Conservation (phyloP, 2,888 invertebrate species). For the Pasiphila rectangulata region DNA sequence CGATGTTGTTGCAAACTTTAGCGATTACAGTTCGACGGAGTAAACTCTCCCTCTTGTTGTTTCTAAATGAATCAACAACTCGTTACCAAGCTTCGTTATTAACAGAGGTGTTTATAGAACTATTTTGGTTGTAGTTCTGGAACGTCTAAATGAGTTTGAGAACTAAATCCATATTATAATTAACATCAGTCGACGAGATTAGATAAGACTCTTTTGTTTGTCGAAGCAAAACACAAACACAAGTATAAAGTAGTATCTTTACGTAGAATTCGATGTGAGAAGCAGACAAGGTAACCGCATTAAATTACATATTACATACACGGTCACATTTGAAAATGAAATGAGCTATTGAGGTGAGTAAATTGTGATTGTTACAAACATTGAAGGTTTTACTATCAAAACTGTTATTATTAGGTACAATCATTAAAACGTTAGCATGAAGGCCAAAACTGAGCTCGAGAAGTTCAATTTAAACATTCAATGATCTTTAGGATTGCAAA, state of each 20-base stretch:
- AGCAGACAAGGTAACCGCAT: conserved; percentile 13
- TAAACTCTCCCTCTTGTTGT: conserved; percentile 56
- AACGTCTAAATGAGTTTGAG: conserved; percentile 8
- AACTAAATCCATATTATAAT: conserved; percentile 1
- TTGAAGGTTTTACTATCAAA: not conserved
- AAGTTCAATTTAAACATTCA: conserved; percentile 26
- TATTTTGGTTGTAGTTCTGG: conserved; percentile 16
- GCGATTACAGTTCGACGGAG: conserved; percentile 65
- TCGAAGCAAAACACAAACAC: conserved; percentile 6
- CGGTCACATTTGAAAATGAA: conserved; percentile 14
- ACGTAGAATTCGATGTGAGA: conserved; percentile 11
- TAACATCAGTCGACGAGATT: not conserved
- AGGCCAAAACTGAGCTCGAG: conserved; percentile 5
- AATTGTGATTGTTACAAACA: conserved; percentile 9
- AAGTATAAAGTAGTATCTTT: conserved; percentile 3
- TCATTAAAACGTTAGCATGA: not conserved
- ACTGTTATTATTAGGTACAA: not conserved
- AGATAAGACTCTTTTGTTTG: too few species aligned
- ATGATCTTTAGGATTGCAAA: conserved; percentile 26
- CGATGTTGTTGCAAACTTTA: conserved; percentile 76
- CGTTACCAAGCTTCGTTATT: conserved; percentile 37
- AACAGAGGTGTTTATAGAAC: conserved; percentile 26
- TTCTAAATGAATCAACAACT: conserved; percentile 63
- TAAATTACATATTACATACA: conserved; percentile 16
- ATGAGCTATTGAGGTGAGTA: conserved; percentile 10